Percentiles rank a stretch among this genome's conserved stretches.
Evolutionary conservation across 2,113 vertebrate genomes (phyloP).

Genomic region (Vulpes ferrilata): DNA sequence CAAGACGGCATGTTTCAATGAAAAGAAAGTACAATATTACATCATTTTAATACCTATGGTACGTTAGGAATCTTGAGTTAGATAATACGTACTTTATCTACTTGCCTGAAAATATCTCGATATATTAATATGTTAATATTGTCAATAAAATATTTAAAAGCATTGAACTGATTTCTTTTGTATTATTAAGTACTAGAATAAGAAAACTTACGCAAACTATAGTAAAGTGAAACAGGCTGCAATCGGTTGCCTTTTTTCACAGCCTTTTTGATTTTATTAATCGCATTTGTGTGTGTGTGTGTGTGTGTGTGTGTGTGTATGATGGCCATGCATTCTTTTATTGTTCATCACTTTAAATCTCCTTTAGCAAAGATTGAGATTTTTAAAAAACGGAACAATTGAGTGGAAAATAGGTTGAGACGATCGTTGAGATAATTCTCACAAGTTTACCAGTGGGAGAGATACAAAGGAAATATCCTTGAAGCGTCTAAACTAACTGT

Average conservation of each 20-base stretch:
- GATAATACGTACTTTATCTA: background rate
- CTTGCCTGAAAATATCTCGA: background rate
- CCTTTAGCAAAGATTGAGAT: background rate
- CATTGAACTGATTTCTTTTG: background rate
- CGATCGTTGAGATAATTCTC: background rate
- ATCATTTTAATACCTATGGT: background rate
- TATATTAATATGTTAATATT: background rate
- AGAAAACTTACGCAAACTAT: background rate
- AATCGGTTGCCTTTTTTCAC: background rate
- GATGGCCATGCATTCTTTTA: background rate
- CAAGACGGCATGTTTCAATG: background rate
- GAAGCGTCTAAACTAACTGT: background rate
- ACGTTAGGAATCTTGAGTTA: background rate
- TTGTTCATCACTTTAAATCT: background rate
- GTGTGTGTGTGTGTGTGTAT: background rate
- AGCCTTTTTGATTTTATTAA: conserved; percentile 1
- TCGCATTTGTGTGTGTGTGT: background rate
- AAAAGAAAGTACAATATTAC: background rate
- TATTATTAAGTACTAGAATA: background rate
- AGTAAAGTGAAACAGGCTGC: background rate
- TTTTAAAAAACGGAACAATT: background rate
- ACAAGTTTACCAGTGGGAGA: background rate
- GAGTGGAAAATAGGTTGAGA: conserved; percentile 14
- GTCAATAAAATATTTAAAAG: conserved; percentile 34
- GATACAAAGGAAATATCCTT: background rate